Evolutionary conservation across 2,797 vertebrate genomes (phyloP).

Genomic region (Lutjanus campechanus): DNA sequence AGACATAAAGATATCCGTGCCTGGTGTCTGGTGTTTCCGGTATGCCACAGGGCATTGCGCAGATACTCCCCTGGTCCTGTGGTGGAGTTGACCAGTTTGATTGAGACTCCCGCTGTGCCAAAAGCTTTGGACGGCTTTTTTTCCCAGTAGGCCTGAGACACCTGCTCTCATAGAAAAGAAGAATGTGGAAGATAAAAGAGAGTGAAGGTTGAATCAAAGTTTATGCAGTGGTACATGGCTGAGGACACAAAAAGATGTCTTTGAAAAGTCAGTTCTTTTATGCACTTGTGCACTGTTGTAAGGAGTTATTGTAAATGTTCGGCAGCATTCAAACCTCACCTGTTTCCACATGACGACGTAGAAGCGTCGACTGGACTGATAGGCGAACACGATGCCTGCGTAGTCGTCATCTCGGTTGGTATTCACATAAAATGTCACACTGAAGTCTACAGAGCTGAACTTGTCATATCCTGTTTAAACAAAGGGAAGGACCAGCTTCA

Average conservation of each 20-base stretch:
- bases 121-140: conserved; percentile 94
- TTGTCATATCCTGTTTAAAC: conserved; percentile 90
- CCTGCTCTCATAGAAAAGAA: conserved; percentile 87
- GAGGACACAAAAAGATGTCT: background rate
- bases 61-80: conserved; percentile 94
- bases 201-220: background rate
- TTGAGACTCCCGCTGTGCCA: conserved; percentile 94
- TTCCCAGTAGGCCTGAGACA: conserved; percentile 98
- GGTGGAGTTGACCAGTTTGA: conserved; percentile 97
- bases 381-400: conserved; percentile 95
- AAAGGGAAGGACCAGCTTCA: background rate
- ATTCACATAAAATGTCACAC: conserved; percentile 97
- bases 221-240: no score
- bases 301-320: background rate
- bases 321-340: conserved; percentile 76
- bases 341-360: conserved; percentile 99
- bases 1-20: conserved; percentile 67
- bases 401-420: conserved; percentile 97
- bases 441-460: conserved; percentile 96
- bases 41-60: conserved; percentile 97
- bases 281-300: background rate
- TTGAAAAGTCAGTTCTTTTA: conserved; percentile 1
- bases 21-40: conserved; percentile 95
- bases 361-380: conserved; percentile 96
- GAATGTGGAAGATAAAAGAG: conserved; percentile 1